Evolutionary conservation across 2,888 invertebrate species (phyloP).

Genomic region (Elegia similella): DNA sequence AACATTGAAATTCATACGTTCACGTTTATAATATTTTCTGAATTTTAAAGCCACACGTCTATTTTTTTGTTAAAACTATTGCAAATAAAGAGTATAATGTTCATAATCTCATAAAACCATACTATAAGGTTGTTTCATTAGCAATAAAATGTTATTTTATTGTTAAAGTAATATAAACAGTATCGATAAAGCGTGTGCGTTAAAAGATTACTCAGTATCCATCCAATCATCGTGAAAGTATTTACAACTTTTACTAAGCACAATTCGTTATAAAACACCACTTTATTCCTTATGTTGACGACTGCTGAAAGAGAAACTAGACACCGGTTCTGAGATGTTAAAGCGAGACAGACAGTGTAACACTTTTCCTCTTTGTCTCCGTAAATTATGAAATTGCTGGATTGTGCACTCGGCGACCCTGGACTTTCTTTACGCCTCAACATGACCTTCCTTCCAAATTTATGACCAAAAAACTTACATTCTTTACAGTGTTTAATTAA

Average conservation of each 20-base stretch:
- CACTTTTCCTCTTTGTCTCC: conserved; percentile 5
- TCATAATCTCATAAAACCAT: neutral
- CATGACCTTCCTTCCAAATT: conserved; percentile 48
- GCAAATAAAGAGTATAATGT: neutral
- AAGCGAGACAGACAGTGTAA: conserved; percentile 3
- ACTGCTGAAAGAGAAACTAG: neutral
- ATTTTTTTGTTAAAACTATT: neutral
- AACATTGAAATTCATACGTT: too few relatives aligned
- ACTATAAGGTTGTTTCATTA: neutral
- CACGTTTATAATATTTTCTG: too few relatives aligned
- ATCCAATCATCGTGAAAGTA: conserved; percentile 7
- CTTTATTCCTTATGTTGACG: neutral
- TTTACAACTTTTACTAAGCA: conserved; percentile 1
- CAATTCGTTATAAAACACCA: conserved; percentile 2
- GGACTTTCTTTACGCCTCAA: conserved; percentile 38
- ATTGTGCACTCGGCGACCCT: conserved; percentile 36
- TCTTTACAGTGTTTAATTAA: neutral
- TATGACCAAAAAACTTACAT: conserved; percentile 23
- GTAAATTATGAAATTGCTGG: conserved; percentile 10
- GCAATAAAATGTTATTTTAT: neutral
- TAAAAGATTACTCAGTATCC: conserved; percentile 2
- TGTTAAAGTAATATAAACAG: neutral
- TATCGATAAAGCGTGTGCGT: neutral
- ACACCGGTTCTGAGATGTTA: neutral
- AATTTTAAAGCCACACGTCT: too few relatives aligned